Evolutionary conservation across 2,797 vertebrate genomes (phyloP).

Genomic region (Gymnothorax javanicus): DNA sequence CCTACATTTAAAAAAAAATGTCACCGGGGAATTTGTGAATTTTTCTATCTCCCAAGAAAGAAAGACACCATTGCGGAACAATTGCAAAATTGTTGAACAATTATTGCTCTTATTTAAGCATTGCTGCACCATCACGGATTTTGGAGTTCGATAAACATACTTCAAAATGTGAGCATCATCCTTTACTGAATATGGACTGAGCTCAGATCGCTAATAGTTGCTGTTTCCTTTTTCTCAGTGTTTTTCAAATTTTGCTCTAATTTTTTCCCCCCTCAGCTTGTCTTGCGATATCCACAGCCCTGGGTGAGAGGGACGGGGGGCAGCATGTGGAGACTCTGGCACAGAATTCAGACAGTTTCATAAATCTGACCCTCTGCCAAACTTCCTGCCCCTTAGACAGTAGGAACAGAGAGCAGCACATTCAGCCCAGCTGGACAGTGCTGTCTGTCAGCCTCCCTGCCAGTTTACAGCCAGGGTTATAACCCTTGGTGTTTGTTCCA

Average conservation of each 20-base stretch:
- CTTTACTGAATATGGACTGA: neutral
- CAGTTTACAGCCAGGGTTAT: neutral
- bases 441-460: neutral
- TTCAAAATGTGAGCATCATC: neutral
- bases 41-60: neutral
- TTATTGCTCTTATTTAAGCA: neutral
- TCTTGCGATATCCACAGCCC: neutral
- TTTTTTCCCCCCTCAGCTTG: neutral
- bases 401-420: constrained; percentile 19
- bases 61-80: neutral
- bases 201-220: neutral
- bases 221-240: neutral
- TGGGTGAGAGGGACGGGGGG: constrained; percentile 14
- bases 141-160: neutral
- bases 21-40: neutral
- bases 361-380: constrained; percentile 17
- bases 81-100: neutral
- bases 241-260: neutral
- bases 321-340: constrained; percentile 28
- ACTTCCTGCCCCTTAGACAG: neutral
- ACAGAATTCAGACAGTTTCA: constrained; percentile 30
- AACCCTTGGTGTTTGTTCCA: neutral
- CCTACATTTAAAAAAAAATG: neutral
- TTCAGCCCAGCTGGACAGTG: neutral
- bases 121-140: neutral